phyloP scores from a whole-genome alignment of 2,113 vertebrate genomes.

The Australoheros scitulus region DNA sequence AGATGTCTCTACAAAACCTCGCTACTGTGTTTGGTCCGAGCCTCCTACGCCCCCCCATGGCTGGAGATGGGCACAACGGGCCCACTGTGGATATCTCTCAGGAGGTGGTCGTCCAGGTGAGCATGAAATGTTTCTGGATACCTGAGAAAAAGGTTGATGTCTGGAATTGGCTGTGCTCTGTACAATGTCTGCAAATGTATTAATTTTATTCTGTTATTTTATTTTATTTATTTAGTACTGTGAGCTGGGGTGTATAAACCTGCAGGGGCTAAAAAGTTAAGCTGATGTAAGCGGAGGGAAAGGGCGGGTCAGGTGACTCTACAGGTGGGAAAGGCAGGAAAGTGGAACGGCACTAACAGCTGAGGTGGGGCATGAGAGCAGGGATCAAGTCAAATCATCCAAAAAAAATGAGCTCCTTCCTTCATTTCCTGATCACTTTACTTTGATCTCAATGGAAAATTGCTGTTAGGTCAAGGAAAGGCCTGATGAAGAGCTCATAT shows the following conservation, averaged over 20 bases:
- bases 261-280: not conserved
- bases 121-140: not conserved
- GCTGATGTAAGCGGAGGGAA: too few relatives aligned
- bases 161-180: not conserved
- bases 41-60: conserved; percentile 74
- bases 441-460: not conserved
- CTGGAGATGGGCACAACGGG: conserved; percentile 29
- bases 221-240: not conserved
- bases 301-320: not conserved
- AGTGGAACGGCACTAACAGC: not conserved
- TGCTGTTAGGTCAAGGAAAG: not conserved
- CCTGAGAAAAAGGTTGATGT: not conserved
- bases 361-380: not conserved
- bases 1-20: conserved; percentile 79
- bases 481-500: not conserved
- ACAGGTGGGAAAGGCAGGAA: not conserved
- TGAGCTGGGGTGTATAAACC: not conserved
- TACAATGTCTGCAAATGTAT: not conserved
- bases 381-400: not conserved
- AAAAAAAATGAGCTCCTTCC: not conserved
- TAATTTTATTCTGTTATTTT: too few relatives aligned
- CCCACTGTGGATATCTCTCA: conserved; percentile 74
- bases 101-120: conserved; percentile 81
- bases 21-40: conserved; percentile 82
- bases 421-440: not conserved